Evolutionary conservation across 2,888 invertebrate species (phyloP), one percentile per base, ranked within the genome.

Genomic region (Drosophila mimetica): DNA sequence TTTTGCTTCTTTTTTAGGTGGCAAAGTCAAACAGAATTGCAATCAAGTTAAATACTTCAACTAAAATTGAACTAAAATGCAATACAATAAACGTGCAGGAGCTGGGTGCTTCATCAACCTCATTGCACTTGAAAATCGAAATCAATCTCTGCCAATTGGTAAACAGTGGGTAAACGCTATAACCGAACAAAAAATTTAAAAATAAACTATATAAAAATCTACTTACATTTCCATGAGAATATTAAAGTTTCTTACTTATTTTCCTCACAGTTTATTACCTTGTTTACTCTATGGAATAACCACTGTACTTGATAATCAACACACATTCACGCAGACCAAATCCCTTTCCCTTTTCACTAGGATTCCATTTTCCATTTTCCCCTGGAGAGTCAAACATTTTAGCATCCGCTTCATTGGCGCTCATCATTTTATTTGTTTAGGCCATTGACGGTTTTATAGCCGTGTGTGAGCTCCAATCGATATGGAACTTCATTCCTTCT

Each of bases 351-450:
- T 18, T 28, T 18, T 9, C 9, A 16, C 5, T n/a, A 6, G 13
- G 8, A 22, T 22, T 37, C 6, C 18, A 16, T 34, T 39, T 22
- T 37, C 6, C 18, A 16, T 34, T 39, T 32, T 22, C 20, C 50
- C 16, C 18, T 25, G 36, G 47, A 58, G 67, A 71, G 51, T 60
- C 71, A 71, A 86, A 72, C 73, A 78, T 83, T 86, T 69, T 37
- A 58, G 53, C 66, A 54, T 65, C 74, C 86, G 83, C 88, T 89
- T 87, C 88, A 84, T 84, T 89, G 89, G 39, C 79, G 83, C 86
- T 87, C 89, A 84, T 84, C 88, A 89, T 79, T 76, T 87, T 84
- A 69, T 87, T 84, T 84, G 88, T 85, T 84, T 84, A 89, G 83
- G 83, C 83, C 74, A 86, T 77, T 76, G 86, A 78, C 74, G 73